Evolutionary conservation across 2,888 invertebrate species (phyloP).

Genomic region (Catotricha subobsoleta): DNA sequence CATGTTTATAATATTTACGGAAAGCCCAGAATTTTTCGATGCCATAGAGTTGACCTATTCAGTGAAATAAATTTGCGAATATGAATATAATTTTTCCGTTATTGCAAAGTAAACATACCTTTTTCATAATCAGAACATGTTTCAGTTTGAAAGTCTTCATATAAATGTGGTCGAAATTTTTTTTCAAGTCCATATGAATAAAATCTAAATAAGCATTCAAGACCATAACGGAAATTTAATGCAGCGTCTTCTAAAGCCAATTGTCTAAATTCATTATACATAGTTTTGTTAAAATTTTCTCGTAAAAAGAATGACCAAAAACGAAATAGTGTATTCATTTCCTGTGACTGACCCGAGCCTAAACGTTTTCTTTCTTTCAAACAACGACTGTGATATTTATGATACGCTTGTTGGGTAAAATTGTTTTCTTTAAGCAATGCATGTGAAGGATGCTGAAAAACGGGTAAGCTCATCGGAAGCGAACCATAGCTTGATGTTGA

Average conservation of each 20-base stretch:
- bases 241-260: slow-evolving; percentile 87
- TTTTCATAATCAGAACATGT: slow-evolving; percentile 77
- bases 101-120: slow-evolving; percentile 34
- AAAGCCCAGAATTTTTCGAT: slow-evolving; percentile 99
- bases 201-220: slow-evolving; percentile 86
- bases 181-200: slow-evolving; percentile 95
- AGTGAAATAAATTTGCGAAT: background rate
- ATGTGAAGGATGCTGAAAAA: slow-evolving; percentile 93
- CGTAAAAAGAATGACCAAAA: slow-evolving; percentile 99
- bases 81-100: background rate
- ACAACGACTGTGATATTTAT: slow-evolving; percentile 88
- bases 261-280: slow-evolving; percentile 89
- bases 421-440: slow-evolving; percentile 87
- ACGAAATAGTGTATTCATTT: slow-evolving; percentile 98
- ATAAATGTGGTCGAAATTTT: slow-evolving; percentile 87
- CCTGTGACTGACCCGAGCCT: slow-evolving; percentile 88
- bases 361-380: slow-evolving; percentile 74
- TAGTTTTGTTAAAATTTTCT: slow-evolving; percentile 93
- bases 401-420: slow-evolving; percentile 94
- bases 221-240: slow-evolving; percentile 71
- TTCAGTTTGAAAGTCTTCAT: slow-evolving; percentile 89
- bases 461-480: slow-evolving; percentile 63
- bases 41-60: slow-evolving; percentile 83
- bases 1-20: slow-evolving; percentile 84
- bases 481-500: slow-evolving; percentile 62